phyloP scores from a whole-genome alignment of 2,797 vertebrate genomes.

The Arctocebus calabarensis region DNA sequence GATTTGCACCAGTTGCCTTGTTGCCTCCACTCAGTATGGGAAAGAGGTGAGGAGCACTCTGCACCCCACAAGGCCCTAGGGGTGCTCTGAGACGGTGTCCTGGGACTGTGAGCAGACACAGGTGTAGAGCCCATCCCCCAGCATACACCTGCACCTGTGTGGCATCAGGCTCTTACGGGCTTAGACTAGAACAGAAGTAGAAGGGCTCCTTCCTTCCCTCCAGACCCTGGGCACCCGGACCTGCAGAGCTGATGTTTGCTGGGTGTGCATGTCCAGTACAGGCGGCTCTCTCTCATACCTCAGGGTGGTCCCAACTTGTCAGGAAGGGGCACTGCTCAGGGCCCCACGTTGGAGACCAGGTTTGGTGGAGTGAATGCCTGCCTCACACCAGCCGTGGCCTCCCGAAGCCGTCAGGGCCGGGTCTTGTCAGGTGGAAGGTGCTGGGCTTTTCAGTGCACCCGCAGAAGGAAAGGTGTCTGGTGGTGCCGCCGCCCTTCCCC shows the following conservation, averaged over 20 bases:
- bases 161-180: neutral
- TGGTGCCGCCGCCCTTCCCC: neutral
- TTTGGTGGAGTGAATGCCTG: neutral
- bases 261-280: no score
- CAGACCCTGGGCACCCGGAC: neutral
- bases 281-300: neutral
- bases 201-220: neutral
- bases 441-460: neutral
- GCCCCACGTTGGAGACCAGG: neutral
- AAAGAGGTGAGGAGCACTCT: neutral
- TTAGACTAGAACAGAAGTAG: neutral
- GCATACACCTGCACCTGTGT: neutral
- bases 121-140: accelerated
- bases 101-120: neutral
- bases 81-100: neutral
- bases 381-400: neutral
- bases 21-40: slow-evolving; percentile 78
- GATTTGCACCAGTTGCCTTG: slow-evolving; percentile 66
- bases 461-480: neutral
- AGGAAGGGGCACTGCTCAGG: neutral
- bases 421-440: neutral
- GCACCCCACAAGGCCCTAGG: neutral
- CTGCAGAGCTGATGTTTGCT: no score
- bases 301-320: neutral
- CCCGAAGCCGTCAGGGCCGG: neutral